Base-by-base conservation (phyloP, 2,797 vertebrate species). In the Sternotherus odoratus region DNA sequence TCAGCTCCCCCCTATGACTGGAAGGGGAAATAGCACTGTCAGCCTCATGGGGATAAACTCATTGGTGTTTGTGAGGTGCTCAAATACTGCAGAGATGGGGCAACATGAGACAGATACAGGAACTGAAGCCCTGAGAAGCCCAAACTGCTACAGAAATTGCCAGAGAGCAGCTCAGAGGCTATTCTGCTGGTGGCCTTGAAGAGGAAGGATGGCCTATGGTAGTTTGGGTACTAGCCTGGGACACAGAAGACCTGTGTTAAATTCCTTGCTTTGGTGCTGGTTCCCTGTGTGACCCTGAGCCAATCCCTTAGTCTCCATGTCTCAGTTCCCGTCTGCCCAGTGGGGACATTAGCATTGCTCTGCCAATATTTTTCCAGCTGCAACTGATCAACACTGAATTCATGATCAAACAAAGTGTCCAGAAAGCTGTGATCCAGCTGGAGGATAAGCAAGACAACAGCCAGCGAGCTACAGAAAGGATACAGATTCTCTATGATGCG, bases 371-470 rank as follows among this genome's bases (percentile, higher is more conserved):
- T 69, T 75, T 95, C 81, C 91, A 89, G 87, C 30, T 92, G 33
- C 92, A 83, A 2, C 48, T 91, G 46, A 95, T 97, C 8, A 86
- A 53, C 16, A 19, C 93, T 69, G 89, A 89, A 3, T 51, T 91
- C 10, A 56, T 95, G 28, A 90, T 96, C 63, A 97, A 91, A 89
- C 88, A 88, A n/a, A 94, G 92, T 54, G 85, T 97, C 84, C 96
- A 96, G 82, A 97, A 96, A 82, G 96, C 93, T 1, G 93, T 96
- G 90, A 72, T 97, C 83, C 87, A 93, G 79, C 89, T 97, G 48
- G 87, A 89, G 56, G 96, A 97, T 83, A 97, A 95, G 85, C 13
- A 30, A 77, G 83, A 95, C 82, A 97, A 97, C 56, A 83, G 48
- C 50, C 51, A 82, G 13, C 91, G 96, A 53, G 87, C 95, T 51